These are phyloP conservation scores for Hemaris fuciformis DNA, from an alignment of 2,888 invertebrate species.

Conservation along the genomic window DNA sequence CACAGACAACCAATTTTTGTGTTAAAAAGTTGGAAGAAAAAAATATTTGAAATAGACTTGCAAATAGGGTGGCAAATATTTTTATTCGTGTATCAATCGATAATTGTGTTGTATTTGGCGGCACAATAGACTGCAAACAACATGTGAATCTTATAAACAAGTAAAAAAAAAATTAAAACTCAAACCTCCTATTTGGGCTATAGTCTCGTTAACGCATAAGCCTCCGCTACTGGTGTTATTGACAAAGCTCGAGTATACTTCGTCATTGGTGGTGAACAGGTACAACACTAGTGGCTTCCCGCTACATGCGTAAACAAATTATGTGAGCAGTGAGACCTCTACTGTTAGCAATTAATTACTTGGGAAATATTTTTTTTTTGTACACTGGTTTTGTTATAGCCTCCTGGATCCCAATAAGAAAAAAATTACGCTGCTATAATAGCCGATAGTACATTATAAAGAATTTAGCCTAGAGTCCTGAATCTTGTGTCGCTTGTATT, in stretches of 20 bases:
- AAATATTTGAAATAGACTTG: no score
- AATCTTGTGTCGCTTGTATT: no score
- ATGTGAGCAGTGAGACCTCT: conserved; percentile 56
- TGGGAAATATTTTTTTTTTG: background rate
- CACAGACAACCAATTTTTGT: no score
- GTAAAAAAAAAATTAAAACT: conserved; percentile 15
- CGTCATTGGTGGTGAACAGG: conserved; percentile 87
- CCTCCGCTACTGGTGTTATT: conserved; percentile 90
- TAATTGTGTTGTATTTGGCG: background rate
- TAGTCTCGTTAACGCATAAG: conserved; percentile 91
- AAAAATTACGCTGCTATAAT: no score
- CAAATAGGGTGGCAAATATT: no score
- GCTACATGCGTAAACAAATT: conserved; percentile 72
- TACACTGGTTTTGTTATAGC: background rate
- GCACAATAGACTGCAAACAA: no score
- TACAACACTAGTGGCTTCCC: conserved; percentile 96
- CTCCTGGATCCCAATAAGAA: no score
- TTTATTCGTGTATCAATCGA: no score
- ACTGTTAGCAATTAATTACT: conserved; percentile 28
- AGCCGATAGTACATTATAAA: no score
- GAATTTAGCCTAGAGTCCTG: no score
- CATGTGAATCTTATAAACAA: background rate
- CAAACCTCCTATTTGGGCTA: conserved; percentile 88
- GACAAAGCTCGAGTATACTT: conserved; percentile 83
- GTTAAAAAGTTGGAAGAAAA: no score